A percentile compares a stretch with the other conserved stretches of the same genome.
Conservation (phyloP, 2,888 invertebrate species). For the Ophion slaviceki region DNA sequence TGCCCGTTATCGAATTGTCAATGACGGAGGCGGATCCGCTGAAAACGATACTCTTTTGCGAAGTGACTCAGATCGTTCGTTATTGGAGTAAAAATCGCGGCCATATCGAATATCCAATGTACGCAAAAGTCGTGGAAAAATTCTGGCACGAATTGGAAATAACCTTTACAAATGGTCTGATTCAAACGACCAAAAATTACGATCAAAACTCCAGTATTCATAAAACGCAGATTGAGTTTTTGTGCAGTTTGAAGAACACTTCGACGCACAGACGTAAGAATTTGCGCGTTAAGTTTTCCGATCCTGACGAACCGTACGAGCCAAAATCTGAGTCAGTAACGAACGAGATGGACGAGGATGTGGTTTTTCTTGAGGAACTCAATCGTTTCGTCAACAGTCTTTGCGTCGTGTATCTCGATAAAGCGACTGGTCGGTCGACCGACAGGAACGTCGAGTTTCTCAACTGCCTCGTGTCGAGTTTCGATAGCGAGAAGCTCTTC, state of each 20-base stretch:
- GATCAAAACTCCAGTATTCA: constrained; percentile 67
- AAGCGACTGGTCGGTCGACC: constrained; percentile 82
- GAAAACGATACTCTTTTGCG: constrained; percentile 84
- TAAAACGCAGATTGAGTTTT: constrained; percentile 84
- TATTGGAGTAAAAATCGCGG: constrained; percentile 85
- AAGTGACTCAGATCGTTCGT: constrained; percentile 84
- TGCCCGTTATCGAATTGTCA: constrained; percentile 84
- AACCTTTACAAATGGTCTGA: constrained; percentile 77
- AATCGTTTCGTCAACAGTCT: constrained; percentile 83
- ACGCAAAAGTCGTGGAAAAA: constrained; percentile 78
- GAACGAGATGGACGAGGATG: constrained; percentile 70
- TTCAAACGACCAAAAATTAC: constrained; percentile 62
- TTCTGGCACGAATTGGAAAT: constrained; percentile 82
- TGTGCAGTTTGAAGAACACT: constrained; percentile 83
- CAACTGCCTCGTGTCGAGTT: constrained; percentile 85
- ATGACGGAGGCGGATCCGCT: constrained; percentile 82
- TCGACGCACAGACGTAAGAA: constrained; percentile 82
- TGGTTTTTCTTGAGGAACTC: constrained; percentile 84
- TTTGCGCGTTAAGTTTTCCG: constrained; percentile 85
- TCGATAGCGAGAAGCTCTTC: constrained; percentile 85
- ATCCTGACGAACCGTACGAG: constrained; percentile 71
- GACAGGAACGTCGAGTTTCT: constrained; percentile 84
- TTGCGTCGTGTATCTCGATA: constrained; percentile 86
- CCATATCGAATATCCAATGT: constrained; percentile 77
- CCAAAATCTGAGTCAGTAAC: constrained; percentile 58